phyloP scores from a whole-genome alignment of 2,888 invertebrate genomes.

The Melieria crassipennis region DNA sequence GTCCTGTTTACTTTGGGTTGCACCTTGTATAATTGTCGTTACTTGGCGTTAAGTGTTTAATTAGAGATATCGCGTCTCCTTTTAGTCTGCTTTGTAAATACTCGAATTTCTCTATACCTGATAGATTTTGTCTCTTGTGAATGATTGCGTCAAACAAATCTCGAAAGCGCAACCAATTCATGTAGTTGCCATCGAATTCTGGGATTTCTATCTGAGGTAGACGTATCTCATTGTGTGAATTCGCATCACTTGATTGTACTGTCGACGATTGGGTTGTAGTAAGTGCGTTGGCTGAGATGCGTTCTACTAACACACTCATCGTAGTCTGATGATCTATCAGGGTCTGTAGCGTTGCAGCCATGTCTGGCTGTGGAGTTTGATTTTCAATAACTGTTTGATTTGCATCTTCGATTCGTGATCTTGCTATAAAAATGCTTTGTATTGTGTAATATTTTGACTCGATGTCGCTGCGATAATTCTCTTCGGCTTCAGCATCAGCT shows the following conservation, averaged over 20 bases:
- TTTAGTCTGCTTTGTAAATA: slow-evolving; percentile 35
- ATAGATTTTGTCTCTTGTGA: slow-evolving; percentile 22
- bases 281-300: background rate
- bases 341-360: slow-evolving; percentile 19
- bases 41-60: slow-evolving; percentile 37
- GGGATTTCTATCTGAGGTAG: slow-evolving; percentile 33
- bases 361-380: background rate
- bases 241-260: background rate
- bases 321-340: slow-evolving; percentile 21
- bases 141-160: slow-evolving; percentile 36
- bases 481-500: no score
- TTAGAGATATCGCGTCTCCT: slow-evolving; percentile 35
- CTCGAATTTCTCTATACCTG: slow-evolving; percentile 36
- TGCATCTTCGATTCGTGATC: no score
- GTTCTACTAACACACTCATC: slow-evolving; percentile 21
- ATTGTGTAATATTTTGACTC: no score
- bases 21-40: slow-evolving; percentile 37
- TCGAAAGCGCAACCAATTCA: slow-evolving; percentile 33
- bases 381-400: no score
- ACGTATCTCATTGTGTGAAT: no score
- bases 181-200: slow-evolving; percentile 30
- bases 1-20: no score
- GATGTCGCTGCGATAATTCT: no score
- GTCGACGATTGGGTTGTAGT: background rate
- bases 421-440: no score